A percentile compares a stretch with the other conserved stretches of the same genome.
Conservation (phyloP, 2,797 vertebrate species). For the Crocodylus rhombifer region DNA sequence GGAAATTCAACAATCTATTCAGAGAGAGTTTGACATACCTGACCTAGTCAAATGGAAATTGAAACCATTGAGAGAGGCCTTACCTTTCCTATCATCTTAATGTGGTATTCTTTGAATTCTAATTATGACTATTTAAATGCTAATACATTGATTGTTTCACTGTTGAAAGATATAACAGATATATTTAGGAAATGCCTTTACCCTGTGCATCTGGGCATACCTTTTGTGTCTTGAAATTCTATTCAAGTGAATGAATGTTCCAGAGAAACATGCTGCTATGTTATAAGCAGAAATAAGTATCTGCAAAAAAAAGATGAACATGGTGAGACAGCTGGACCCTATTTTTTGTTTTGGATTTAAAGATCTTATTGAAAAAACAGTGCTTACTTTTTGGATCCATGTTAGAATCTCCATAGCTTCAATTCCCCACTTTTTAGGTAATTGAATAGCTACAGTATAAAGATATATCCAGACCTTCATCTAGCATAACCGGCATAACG, state of each 20-base stretch:
- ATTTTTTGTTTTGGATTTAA: not conserved
- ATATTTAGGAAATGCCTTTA: not conserved
- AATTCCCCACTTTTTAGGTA: not conserved
- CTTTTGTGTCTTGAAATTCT: not conserved
- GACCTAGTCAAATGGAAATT: not conserved
- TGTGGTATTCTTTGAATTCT: not conserved
- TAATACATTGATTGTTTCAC: not conserved
- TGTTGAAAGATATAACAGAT: not conserved
- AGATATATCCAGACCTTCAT: not conserved
- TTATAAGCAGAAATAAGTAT: not conserved
- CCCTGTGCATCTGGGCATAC: not conserved
- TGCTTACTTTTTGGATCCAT: not conserved
- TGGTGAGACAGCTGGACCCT: not conserved
- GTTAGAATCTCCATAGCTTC: not conserved
- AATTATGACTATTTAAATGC: not conserved
- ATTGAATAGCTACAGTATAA: not conserved
- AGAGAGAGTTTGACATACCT: not conserved
- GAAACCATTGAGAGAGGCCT: not conserved
- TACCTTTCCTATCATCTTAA: fast-evolving
- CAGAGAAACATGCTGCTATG: not conserved
- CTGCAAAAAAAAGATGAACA: not conserved
- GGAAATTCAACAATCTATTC: not conserved
- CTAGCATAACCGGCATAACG: not conserved
- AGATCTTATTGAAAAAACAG: not conserved
- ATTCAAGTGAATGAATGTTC: not conserved